Percentiles rank a stretch among this genome's conserved stretches.
Evolutionary conservation across 2,797 vertebrate species (phyloP).

Genomic region (Intellagama lesueurii): DNA sequence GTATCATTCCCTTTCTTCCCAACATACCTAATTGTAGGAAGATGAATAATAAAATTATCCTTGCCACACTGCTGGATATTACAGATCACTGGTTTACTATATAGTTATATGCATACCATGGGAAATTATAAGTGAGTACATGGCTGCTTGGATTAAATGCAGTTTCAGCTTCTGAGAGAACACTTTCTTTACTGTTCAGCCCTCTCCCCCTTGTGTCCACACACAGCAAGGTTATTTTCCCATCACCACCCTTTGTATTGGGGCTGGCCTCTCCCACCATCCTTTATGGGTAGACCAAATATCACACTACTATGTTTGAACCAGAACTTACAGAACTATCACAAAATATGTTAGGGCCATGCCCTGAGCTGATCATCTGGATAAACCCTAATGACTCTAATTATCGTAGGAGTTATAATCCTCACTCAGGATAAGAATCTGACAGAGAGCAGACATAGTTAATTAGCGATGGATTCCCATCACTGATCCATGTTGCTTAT

Average conservation of each 20-base stretch:
- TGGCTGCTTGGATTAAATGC: background rate
- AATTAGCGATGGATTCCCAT: constrained; percentile 10
- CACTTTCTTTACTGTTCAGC: background rate
- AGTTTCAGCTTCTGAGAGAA: background rate
- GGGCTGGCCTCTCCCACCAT: background rate
- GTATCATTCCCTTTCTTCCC: background rate
- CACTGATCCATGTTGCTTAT: constrained; percentile 18
- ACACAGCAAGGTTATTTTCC: background rate
- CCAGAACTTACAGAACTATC: background rate
- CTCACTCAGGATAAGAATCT: constrained; percentile 13
- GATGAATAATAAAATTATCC: background rate
- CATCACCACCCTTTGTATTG: too few relatives aligned
- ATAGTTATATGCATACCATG: background rate
- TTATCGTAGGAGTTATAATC: constrained; percentile 25
- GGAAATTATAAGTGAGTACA: background rate
- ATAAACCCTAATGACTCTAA: constrained; percentile 6
- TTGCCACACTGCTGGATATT: background rate
- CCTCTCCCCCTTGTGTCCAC: too few relatives aligned
- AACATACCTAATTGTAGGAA: background rate
- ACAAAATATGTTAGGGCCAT: background rate
- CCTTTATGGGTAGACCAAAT: background rate
- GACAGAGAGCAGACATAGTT: constrained; percentile 21
- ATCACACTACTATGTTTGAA: background rate
- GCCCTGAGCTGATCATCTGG: constrained; percentile 9
- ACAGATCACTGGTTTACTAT: background rate